Conservation (phyloP, 2,888 invertebrate genomes). For the Linhomoeus sp. region DNA sequence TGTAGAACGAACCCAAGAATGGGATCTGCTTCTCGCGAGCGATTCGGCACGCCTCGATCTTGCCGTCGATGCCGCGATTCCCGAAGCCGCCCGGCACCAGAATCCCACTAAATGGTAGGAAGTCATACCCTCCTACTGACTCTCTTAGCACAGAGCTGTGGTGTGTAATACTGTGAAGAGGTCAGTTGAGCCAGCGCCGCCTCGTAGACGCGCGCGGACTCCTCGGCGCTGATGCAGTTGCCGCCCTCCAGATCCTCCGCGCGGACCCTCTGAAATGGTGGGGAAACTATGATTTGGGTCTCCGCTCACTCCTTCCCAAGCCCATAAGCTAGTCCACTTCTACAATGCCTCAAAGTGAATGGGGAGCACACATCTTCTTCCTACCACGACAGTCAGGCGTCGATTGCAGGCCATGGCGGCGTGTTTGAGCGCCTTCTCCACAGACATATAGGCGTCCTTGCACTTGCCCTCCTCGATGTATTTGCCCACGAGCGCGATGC, state of each 20-base stretch:
- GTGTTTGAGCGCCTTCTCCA: constrained; percentile 54
- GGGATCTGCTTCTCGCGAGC: constrained; percentile 73
- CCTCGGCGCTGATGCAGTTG: too few species aligned
- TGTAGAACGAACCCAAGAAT: constrained; percentile 47
- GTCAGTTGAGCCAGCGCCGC: too few species aligned
- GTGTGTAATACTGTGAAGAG: too few species aligned
- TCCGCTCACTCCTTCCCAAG: too few species aligned
- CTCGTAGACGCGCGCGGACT: too few species aligned
- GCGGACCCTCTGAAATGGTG: too few species aligned
- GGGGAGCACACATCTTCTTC: too few species aligned
- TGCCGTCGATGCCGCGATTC: constrained; percentile 80
- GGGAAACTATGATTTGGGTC: too few species aligned
- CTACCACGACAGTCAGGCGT: constrained; percentile 53
- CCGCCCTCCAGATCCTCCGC: too few species aligned
- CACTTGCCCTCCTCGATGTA: constrained; percentile 53
- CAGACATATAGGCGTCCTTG: constrained; percentile 83
- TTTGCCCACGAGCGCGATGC: constrained; percentile 81
- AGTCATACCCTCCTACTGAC: constrained; percentile 4
- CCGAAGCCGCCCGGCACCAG: constrained; percentile 97
- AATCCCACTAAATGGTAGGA: constrained; percentile 47
- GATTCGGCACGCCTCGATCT: constrained; percentile 78
- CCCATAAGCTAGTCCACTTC: background rate
- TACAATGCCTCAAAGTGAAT: too few species aligned
- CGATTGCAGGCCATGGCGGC: constrained; percentile 65
- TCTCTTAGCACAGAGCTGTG: too few species aligned